Percentiles rank a stretch among this genome's conserved stretches.
Evolutionary conservation across 2,113 vertebrate genomes (phyloP).

Genomic region (Lipophrys pholis): DNA sequence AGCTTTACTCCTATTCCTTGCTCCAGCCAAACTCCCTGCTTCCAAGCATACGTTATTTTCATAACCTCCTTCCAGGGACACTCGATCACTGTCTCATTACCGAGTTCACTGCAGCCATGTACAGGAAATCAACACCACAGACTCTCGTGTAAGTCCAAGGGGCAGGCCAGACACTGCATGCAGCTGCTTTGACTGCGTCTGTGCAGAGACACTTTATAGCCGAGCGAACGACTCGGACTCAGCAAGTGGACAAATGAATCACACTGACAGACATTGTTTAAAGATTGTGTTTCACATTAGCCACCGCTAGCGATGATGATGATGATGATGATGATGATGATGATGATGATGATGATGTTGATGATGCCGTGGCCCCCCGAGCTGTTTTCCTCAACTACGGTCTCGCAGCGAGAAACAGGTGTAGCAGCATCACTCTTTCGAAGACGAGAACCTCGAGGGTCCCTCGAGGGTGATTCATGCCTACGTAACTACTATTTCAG

Average conservation of each 20-base stretch:
- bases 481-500: slow-evolving; percentile 59
- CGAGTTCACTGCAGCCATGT: slow-evolving; percentile 52
- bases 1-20: slow-evolving; percentile 6
- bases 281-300: slow-evolving; percentile 53
- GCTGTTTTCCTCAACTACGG: slow-evolving; percentile 46
- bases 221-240: slow-evolving; percentile 39
- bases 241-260: slow-evolving; percentile 44
- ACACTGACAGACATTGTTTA: slow-evolving; percentile 59
- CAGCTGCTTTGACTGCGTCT: slow-evolving; percentile 58
- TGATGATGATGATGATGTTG: slow-evolving; percentile 9
- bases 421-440: slow-evolving; percentile 29
- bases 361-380: slow-evolving; percentile 39
- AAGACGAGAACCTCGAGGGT: too few relatives aligned
- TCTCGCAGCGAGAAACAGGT: slow-evolving; percentile 63
- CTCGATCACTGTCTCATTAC: slow-evolving; percentile 70
- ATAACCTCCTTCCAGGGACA: slow-evolving; percentile 64
- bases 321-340: slow-evolving; percentile 32
- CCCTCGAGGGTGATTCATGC: slow-evolving; percentile 24
- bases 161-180: slow-evolving; percentile 62
- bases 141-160: slow-evolving; percentile 48
- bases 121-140: slow-evolving; percentile 70
- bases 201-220: slow-evolving; percentile 47
- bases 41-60: slow-evolving; percentile 52
- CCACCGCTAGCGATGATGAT: slow-evolving; percentile 28
- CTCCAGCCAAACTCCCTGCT: slow-evolving; percentile 29